Conservation (phyloP, 2,888 invertebrate genomes). For the Drosophila nigricruria region DNA sequence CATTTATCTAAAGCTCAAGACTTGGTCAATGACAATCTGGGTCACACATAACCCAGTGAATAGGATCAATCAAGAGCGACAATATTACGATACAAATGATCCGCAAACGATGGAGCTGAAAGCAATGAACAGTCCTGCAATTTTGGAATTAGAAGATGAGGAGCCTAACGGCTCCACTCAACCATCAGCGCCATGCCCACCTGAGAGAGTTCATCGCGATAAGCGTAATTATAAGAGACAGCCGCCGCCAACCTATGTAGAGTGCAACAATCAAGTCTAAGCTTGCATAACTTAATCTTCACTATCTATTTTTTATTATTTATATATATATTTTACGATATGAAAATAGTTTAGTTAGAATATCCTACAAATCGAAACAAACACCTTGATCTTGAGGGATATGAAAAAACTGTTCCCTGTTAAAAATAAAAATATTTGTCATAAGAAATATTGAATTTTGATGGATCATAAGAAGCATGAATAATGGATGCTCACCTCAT, state of each 20-base stretch:
- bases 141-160: not conserved
- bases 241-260: not conserved
- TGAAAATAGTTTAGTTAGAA: not conserved
- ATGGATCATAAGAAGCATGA: not conserved
- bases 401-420: not conserved
- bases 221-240: too few relatives aligned
- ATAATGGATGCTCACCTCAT: not conserved
- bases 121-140: not conserved
- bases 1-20: conserved; percentile 2
- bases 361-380: not conserved
- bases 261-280: not conserved
- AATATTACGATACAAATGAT: not conserved
- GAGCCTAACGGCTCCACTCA: not conserved
- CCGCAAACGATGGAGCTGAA: not conserved
- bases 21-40: conserved; percentile 1
- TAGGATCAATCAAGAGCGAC: conserved; percentile 1
- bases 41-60: not conserved
- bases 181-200: not conserved
- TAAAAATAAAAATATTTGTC: not conserved
- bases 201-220: not conserved
- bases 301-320: not conserved
- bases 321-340: not conserved
- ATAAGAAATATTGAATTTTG: not conserved
- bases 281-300: not conserved
- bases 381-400: not conserved